Percentiles rank a stretch among this genome's conserved stretches.
These are phyloP conservation scores for Chaetoderma sp. DNA, from an alignment of 2,888 invertebrate species.

Conservation along the genomic window DNA sequence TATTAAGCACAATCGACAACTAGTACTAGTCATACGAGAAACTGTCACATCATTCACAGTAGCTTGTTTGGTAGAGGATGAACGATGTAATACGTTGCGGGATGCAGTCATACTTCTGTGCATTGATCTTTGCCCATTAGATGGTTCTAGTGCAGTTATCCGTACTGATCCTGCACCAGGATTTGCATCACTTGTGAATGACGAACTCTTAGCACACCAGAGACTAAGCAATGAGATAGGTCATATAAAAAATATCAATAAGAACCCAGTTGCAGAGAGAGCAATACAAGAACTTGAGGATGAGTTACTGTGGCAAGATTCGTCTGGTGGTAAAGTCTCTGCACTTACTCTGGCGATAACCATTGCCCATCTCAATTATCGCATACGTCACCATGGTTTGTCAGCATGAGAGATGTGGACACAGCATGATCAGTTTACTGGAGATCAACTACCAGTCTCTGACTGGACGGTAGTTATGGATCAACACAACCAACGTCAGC, in stretches of 20 bases:
- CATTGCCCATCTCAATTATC: slow-evolving; percentile 31
- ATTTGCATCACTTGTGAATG: slow-evolving; percentile 20
- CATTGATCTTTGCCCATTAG: slow-evolving; percentile 9
- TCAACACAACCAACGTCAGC: slow-evolving; percentile 23
- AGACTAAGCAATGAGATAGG: slow-evolving; percentile 34
- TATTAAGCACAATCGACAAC: slow-evolving; percentile 36
- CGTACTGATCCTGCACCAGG: slow-evolving; percentile 29
- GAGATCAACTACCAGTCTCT: slow-evolving; percentile 30
- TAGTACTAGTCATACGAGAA: slow-evolving; percentile 33
- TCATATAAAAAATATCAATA: slow-evolving; percentile 20
- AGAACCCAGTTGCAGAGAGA: slow-evolving; percentile 45
- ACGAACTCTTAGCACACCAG: slow-evolving; percentile 8
- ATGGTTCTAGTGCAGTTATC: slow-evolving; percentile 15
- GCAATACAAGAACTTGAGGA: slow-evolving; percentile 44
- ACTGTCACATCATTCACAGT: slow-evolving; percentile 33
- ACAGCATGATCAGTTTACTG: slow-evolving; percentile 40
- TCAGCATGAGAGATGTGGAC: slow-evolving; percentile 40
- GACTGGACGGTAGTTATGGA: slow-evolving; percentile 29
- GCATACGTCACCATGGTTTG: slow-evolving; percentile 34
- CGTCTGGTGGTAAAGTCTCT: slow-evolving; percentile 22
- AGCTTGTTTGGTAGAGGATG: slow-evolving; percentile 16
- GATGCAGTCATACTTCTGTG: slow-evolving; percentile 3
- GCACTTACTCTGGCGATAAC: slow-evolving; percentile 16
- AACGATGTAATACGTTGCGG: slow-evolving; percentile 10
- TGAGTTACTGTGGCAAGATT: slow-evolving; percentile 40